Base-by-base conservation (phyloP, 2,888 invertebrate genomes). In the Argyresthia albistria region DNA sequence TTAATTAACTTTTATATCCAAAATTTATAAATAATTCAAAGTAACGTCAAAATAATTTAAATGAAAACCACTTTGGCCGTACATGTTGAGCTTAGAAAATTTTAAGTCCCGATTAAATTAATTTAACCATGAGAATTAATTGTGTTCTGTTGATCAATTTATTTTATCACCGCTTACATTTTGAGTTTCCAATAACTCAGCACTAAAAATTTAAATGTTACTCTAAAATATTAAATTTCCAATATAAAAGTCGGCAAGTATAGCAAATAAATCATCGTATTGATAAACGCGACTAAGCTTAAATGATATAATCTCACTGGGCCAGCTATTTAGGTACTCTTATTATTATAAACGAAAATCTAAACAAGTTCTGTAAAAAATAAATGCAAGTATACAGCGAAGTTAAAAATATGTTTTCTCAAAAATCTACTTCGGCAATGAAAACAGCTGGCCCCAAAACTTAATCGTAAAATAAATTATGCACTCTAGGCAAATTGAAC, bases 251-350 rank as follows among this genome's bases (percentile, higher is more conserved):
- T 54, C 51, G 48, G 25, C n/a, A n/a, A 35, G 14, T 51, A 7
- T 43, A 35, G 36, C 12, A 51, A 43, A 43, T 51, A 35, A 35
- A 35, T 35, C 43, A 51, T 42, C 52, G 2, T 25, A 6, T 25
- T 25, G n/a, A n/a, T n/a, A 60, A 58, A 56, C 60, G 60, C 58
- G 55, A 60, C 55, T 57, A 47, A 59, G 51, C 52, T 52, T 52
- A 54, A 43, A 50, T 52, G 37, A 63, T 64, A 73, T 67, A 74
- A 75, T 76, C 76, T 77, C 73, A 77, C 71, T 73, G 74, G 74
- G 72, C 66, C 73, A 73, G 72, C 73, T 69, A 70, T 69, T 25
- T 25, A n/a, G n/a, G n/a, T n/a, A 25, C 25, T 2, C 25, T 25
- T 25, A 25, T 25, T 6, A 25, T 25, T 25, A 25, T 6, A 6